phyloP scores from a whole-genome alignment of 2,888 invertebrate genomes.

The Torymus aiolomorphi region DNA sequence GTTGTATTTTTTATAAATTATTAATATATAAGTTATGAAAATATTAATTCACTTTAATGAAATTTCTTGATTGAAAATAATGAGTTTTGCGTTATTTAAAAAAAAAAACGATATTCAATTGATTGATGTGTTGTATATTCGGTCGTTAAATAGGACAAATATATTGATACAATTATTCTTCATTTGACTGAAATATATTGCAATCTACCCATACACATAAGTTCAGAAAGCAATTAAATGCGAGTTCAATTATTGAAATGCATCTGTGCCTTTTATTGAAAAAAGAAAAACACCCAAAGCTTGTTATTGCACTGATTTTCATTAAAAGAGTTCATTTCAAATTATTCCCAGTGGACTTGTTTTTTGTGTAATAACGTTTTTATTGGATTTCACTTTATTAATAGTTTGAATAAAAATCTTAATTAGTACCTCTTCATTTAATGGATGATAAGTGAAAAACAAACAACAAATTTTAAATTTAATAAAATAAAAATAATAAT shows the following conservation, averaged over 20 bases:
- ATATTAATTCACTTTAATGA: too few relatives aligned
- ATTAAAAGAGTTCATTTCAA: neutral
- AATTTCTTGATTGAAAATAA: too few relatives aligned
- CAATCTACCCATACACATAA: neutral
- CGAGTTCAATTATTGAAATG: slow-evolving; percentile 5
- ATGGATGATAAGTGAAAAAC: too few relatives aligned
- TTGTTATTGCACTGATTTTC: neutral
- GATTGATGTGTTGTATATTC: neutral
- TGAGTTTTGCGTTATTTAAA: too few relatives aligned
- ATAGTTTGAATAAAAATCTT: too few relatives aligned
- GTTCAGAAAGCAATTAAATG: neutral
- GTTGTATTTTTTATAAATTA: too few relatives aligned
- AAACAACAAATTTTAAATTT: too few relatives aligned
- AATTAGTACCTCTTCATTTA: too few relatives aligned
- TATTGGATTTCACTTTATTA: neutral
- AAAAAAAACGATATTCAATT: too few relatives aligned
- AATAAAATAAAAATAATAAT: too few relatives aligned
- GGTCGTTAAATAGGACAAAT: neutral
- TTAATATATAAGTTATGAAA: too few relatives aligned
- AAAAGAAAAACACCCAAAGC: neutral
- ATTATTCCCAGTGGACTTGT: neutral
- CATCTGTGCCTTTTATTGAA: neutral
- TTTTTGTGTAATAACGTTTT: neutral
- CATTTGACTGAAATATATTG: neutral
- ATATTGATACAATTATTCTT: slow-evolving; percentile 3